These are phyloP conservation scores for Sminthurinus signatus DNA, from an alignment of 1,140 invertebrate species.

Conservation along the genomic window DNA sequence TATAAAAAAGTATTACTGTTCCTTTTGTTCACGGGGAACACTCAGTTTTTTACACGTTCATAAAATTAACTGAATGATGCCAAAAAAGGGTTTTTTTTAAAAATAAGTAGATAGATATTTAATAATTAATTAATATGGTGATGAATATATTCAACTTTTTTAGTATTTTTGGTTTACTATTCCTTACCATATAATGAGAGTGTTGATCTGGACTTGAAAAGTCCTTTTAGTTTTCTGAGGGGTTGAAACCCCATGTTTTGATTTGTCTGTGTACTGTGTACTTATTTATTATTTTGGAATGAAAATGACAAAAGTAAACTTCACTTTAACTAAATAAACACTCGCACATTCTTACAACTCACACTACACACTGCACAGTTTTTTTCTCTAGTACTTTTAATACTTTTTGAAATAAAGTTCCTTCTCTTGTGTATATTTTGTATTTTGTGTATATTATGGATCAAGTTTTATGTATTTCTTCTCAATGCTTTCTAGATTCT, in stretches of 20 bases:
- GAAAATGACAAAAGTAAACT: background rate
- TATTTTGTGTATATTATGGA: no score
- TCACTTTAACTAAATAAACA: no score
- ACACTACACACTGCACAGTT: background rate
- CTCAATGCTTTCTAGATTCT: no score
- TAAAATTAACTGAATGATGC: no score
- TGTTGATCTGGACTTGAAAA: background rate
- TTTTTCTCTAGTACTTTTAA: background rate
- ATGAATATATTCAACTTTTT: slow-evolving; percentile 1
- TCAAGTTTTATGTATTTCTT: no score
- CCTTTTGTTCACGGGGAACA: no score
- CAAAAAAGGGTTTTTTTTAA: no score
- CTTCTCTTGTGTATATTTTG: background rate
- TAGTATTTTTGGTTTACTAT: background rate
- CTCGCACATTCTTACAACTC: background rate
- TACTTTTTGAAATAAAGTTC: background rate
- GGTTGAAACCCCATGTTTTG: slow-evolving; percentile 6
- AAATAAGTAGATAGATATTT: no score
- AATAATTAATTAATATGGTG: no score
- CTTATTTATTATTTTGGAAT: background rate
- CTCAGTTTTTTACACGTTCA: no score
- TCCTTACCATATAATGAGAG: slow-evolving; percentile 1
- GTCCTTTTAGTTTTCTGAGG: slow-evolving; percentile 1
- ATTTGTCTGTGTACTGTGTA: background rate
- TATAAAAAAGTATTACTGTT: no score